Base-by-base conservation (phyloP, 2,113 vertebrate species). In the Albula goreensis region DNA sequence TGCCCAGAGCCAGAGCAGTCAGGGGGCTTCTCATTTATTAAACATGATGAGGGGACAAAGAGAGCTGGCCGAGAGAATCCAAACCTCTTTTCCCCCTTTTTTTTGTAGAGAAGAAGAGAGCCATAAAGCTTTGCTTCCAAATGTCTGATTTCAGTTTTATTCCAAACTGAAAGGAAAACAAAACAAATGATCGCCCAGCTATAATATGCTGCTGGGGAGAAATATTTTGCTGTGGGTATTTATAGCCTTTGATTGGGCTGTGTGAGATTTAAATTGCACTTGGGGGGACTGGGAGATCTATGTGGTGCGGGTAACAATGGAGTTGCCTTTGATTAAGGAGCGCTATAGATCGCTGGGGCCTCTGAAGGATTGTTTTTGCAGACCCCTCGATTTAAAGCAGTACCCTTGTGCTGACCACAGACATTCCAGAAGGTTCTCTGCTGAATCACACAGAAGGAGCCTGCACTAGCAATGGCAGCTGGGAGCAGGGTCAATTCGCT, bases 261-360 rank as follows among this genome's bases (percentile, higher is more conserved):
- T 53, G 80, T 50, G 25, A 19, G 53, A 56, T 56, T 82, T 25
- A 10, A 82, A 82, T 56, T 57, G 52, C 81, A 56, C 11, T 25
- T 15, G 50, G 22, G 50, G 51, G 50, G 15, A 17, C 31, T 41
- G 22, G 50, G 22, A 10, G 22, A 15, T 13, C 50, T 81, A 10
- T 50, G 80, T 5, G 15, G 8, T 31, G 50, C 4, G 2, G 19
- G 80, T 53, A 25, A 53, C 22, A n/a, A 22, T n/a, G 48, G 10
- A 3, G 50, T 25, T 31, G 80, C 4, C 12, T 93, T 91, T 2
- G 78, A 91, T 91, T 92, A 86, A 90, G 41, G 48, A 80, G 17
- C 17, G 4, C 19, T 80, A 50, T 50, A 80, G 17, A 80, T 80
- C 5, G 78, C 50, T 80, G 48, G 13, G 19, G 5, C 50, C 22